Conservation (phyloP, 1,140 invertebrate species). For the Heterodera schachtii region DNA sequence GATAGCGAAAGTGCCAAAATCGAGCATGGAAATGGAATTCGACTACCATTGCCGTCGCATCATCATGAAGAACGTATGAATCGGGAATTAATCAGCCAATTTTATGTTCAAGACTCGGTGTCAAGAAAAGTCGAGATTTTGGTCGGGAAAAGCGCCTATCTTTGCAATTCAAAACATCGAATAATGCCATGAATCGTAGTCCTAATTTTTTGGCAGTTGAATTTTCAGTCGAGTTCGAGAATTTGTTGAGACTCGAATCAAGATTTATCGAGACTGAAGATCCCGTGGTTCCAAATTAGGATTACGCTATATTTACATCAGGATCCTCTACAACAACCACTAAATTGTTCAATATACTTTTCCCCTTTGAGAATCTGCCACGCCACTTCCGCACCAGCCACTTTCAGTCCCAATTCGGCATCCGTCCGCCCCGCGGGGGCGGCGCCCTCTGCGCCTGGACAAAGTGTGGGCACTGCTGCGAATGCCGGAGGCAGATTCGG, state of each 20-base stretch:
- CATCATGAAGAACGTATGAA: background rate
- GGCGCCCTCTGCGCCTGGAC: background rate
- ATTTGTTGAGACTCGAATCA: too few relatives aligned
- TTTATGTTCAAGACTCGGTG: too few relatives aligned
- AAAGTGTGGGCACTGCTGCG: background rate
- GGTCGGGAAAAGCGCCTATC: too few relatives aligned
- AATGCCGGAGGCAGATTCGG: background rate
- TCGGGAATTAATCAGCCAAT: too few relatives aligned
- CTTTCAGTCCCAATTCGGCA: background rate
- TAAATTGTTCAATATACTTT: background rate
- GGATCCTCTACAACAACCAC: background rate
- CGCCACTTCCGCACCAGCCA: background rate
- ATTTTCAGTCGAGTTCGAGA: too few relatives aligned
- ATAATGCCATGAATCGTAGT: too few relatives aligned
- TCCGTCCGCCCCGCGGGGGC: slow-evolving; percentile 1
- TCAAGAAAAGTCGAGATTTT: too few relatives aligned
- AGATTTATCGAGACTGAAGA: too few relatives aligned
- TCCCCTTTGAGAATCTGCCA: background rate
- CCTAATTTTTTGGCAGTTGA: too few relatives aligned
- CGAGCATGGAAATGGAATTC: background rate
- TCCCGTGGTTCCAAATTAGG: too few relatives aligned
- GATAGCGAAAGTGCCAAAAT: background rate
- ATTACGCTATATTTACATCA: too few relatives aligned
- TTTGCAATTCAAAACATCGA: too few relatives aligned
- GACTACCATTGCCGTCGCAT: background rate